These are phyloP conservation scores for Tricholaema leucomelas DNA, from an alignment of 2,113 vertebrate genomes.

Conservation along the genomic window DNA sequence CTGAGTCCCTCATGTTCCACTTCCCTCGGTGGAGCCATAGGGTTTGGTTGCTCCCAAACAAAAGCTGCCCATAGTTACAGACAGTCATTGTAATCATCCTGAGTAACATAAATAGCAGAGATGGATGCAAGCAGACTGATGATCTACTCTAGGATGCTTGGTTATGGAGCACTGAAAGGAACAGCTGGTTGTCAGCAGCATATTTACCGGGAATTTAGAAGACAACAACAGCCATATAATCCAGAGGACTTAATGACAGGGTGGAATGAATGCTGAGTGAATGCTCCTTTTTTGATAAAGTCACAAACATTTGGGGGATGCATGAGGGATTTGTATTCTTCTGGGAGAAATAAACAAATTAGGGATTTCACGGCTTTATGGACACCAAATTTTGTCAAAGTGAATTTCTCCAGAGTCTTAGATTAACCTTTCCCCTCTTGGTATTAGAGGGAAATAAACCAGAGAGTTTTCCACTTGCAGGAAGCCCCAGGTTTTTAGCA, in stretches of 20 bases:
- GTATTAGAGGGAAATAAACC: background rate
- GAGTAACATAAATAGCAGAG: slow-evolving; percentile 5
- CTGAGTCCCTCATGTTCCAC: no score
- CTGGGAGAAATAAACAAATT: slow-evolving; percentile 59
- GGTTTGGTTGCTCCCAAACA: background rate
- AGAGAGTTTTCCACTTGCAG: background rate
- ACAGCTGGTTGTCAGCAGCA: slow-evolving; percentile 58
- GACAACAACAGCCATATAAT: slow-evolving; percentile 50
- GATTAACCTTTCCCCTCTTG: slow-evolving; percentile 38
- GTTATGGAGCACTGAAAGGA: slow-evolving; percentile 37
- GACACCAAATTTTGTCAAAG: slow-evolving; percentile 23
- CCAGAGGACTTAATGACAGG: slow-evolving; percentile 57
- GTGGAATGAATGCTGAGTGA: slow-evolving; percentile 39
- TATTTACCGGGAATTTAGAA: slow-evolving; percentile 65
- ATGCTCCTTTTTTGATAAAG: slow-evolving; percentile 47
- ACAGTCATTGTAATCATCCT: slow-evolving; percentile 7
- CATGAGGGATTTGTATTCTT: slow-evolving; percentile 64
- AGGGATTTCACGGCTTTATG: slow-evolving; percentile 36
- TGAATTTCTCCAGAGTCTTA: slow-evolving; percentile 17
- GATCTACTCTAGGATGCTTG: background rate
- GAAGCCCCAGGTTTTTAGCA: background rate
- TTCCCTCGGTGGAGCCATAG: no score
- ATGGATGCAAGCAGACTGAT: slow-evolving; percentile 19
- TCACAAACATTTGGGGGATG: slow-evolving; percentile 62
- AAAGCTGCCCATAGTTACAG: background rate